Evolutionary conservation across 53 echinoderm and acorn worm genomes (phyloP).

Genomic region (Patiria pectinifera): DNA sequence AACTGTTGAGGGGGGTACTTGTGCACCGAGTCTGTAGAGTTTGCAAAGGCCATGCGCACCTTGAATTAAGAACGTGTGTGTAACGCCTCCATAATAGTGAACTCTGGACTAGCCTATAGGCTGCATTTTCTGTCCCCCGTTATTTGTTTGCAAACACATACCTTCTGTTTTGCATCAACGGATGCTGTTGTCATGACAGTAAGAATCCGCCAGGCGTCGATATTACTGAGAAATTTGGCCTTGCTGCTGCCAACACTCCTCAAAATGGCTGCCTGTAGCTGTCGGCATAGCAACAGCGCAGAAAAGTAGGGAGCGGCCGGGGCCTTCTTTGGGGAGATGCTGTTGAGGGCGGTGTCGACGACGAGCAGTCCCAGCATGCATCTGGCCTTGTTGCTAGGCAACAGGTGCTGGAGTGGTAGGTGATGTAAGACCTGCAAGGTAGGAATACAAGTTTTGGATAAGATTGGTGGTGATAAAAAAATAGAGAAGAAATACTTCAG

Average conservation of each 20-base stretch:
- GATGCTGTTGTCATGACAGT: neutral
- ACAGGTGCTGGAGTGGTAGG: conserved; percentile 76
- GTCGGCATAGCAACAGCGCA: conserved; percentile 52
- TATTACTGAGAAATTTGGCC: conserved; percentile 1
- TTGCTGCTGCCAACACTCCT: conserved; percentile 40
- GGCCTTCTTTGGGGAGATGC: neutral
- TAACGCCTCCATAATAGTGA: too few species aligned
- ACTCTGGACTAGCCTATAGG: too few species aligned
- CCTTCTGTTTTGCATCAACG: conserved; percentile 1
- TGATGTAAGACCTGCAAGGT: conserved; percentile 54
- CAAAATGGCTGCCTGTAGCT: conserved; percentile 63
- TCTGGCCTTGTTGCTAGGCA: conserved; percentile 70
- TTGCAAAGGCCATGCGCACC: too few species aligned
- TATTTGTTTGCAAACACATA: neutral
- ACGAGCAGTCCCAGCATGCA: conserved; percentile 73
- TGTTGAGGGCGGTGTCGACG: conserved; percentile 28
- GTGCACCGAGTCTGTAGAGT: too few species aligned
- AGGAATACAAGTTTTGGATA: neutral
- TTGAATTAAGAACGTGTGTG: too few species aligned
- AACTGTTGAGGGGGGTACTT: too few species aligned
- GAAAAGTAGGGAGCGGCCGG: neutral
- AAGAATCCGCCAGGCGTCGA: conserved; percentile 15
- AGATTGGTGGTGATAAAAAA: neutral
- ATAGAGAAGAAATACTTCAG: too few species aligned
- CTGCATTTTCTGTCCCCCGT: neutral